phyloP scores from a whole-genome alignment of 2,113 vertebrate genomes.

The Caloenas nicobarica region DNA sequence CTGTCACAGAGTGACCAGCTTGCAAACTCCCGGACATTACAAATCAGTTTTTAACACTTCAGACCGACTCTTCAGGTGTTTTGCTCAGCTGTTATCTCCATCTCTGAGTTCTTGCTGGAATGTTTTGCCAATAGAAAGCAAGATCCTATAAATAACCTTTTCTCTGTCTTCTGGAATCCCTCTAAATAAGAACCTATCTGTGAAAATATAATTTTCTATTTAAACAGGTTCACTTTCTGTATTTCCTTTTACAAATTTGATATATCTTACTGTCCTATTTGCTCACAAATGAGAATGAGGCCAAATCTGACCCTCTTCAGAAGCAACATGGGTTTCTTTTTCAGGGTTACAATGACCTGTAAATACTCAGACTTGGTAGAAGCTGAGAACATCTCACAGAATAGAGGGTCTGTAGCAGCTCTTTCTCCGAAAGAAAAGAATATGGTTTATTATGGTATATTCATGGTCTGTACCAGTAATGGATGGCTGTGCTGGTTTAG shows the following conservation, averaged over 20 bases:
- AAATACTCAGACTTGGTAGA: not conserved
- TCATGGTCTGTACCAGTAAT: not conserved
- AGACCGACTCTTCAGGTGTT: not conserved
- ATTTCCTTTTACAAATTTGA: not conserved
- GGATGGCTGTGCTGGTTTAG: not conserved
- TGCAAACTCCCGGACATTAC: conserved; percentile 3
- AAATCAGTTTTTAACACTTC: conserved; percentile 51
- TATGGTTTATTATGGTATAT: not conserved
- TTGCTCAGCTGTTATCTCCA: not conserved
- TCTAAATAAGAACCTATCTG: not conserved
- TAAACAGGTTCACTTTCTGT: not conserved
- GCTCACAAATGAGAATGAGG: not conserved
- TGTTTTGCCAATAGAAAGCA: not conserved
- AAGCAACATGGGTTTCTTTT: not conserved
- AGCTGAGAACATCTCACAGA: not conserved
- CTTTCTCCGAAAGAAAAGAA: not conserved
- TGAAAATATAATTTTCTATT: not conserved
- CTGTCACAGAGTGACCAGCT: not conserved
- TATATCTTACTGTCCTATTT: not conserved
- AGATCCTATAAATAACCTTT: not conserved
- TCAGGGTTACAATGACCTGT: not conserved
- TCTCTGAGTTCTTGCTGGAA: not conserved
- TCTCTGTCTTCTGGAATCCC: not conserved
- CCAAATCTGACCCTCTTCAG: not conserved
- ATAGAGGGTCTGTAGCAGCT: not conserved